Conservation (phyloP, 2,113 vertebrate genomes). For the Stigmatopora nigra region DNA sequence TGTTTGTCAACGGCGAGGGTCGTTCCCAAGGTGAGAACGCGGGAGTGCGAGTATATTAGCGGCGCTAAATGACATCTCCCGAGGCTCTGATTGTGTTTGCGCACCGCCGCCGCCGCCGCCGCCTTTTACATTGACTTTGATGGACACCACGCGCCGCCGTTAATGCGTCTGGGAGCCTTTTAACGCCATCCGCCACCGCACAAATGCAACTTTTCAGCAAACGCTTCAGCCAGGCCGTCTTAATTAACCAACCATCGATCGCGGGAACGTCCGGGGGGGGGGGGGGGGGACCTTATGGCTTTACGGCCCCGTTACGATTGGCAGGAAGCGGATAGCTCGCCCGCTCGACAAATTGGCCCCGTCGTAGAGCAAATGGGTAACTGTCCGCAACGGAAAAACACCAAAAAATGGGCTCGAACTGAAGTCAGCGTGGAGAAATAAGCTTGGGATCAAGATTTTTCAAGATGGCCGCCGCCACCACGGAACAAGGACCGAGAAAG, state of each 20-base stretch:
- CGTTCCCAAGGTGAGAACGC: conserved; percentile 19
- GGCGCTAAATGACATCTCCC: not conserved
- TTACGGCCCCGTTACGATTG: too few species aligned
- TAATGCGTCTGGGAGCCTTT: not conserved
- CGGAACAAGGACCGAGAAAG: too few species aligned
- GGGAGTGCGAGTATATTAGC: not conserved
- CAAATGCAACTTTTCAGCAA: not conserved
- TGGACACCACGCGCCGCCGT: not conserved
- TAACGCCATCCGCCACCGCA: not conserved
- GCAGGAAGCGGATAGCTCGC: too few species aligned
- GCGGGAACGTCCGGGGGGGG: too few species aligned
- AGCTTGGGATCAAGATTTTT: too few species aligned
- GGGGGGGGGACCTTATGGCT: too few species aligned
- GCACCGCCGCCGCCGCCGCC: not conserved
- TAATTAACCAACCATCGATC: not conserved
- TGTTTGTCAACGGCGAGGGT: conserved; percentile 34
- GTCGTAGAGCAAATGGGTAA: too few species aligned
- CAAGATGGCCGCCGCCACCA: too few species aligned
- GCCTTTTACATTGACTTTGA: conserved; percentile 3
- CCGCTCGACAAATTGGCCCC: too few species aligned
- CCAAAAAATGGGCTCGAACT: too few species aligned
- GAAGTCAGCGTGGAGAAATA: too few species aligned
- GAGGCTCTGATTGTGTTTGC: conserved; percentile 10
- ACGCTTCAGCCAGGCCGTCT: not conserved
- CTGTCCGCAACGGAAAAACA: too few species aligned